phyloP scores from a whole-genome alignment of 2,888 invertebrate genomes.

The Nephrocerus scutellatus region DNA sequence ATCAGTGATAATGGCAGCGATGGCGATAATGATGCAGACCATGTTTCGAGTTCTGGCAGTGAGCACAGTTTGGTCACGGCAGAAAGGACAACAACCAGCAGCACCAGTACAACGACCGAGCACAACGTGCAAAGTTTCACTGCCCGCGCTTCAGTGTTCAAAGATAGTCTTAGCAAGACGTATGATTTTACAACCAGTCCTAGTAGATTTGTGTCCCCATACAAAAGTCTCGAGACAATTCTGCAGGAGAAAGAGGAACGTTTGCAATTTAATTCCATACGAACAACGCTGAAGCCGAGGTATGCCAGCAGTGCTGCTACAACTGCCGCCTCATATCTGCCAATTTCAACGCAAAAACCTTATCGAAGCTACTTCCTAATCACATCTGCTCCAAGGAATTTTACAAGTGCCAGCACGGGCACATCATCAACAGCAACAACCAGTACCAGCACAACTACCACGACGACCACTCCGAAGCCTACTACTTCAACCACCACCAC shows the following conservation, averaged over 20 bases:
- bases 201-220: conserved; percentile 50
- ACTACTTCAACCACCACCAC: conserved; percentile 19
- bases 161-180: conserved; percentile 42
- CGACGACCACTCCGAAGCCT: conserved; percentile 19
- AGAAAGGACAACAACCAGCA: conserved; percentile 10
- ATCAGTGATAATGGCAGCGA: no score
- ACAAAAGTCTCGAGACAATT: conserved; percentile 50
- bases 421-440: conserved; percentile 16
- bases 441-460: conserved; percentile 18
- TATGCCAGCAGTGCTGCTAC: conserved; percentile 24
- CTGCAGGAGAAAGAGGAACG: conserved; percentile 43
- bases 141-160: conserved; percentile 40
- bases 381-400: conserved; percentile 28
- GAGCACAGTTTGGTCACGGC: conserved; percentile 19
- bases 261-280: conserved; percentile 28
- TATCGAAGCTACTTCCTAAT: conserved; percentile 36
- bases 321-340: conserved; percentile 24
- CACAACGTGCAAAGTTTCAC: conserved; percentile 38
- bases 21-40: conserved; percentile 12
- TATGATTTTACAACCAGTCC: conserved; percentile 36
- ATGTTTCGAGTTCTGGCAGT: conserved; percentile 22
- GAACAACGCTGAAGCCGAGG: conserved; percentile 34
- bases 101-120: conserved; percentile 26
- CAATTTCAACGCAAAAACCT: conserved; percentile 35
- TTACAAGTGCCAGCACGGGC: conserved; percentile 24